Base-by-base conservation (phyloP, 2,888 invertebrate species). In the Hirudinaria manillensis region DNA sequence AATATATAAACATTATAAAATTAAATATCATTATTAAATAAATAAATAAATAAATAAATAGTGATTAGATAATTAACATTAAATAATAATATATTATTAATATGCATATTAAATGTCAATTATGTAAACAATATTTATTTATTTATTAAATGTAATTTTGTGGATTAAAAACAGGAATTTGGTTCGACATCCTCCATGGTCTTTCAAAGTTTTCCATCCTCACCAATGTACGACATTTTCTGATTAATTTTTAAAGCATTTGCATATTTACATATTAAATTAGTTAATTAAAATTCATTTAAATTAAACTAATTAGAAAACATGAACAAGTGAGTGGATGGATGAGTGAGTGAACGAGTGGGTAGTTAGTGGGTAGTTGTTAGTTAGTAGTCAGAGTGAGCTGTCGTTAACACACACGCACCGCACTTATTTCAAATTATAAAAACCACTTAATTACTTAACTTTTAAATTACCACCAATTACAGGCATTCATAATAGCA, bases 401-500 rank as follows among this genome's bases (percentile, higher is more conserved):
- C n/a, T n/a, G n/a, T n/a, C n/a, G n/a, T n/a, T n/a, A n/a, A n/a
- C n/a, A n/a, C n/a, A n/a, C n/a, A n/a, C n/a, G n/a, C n/a, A n/a
- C n/a, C n/a, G n/a, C n/a, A n/a, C n/a, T n/a, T n/a, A n/a, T n/a
- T n/a, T n/a, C n/a, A n/a, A n/a, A n/a, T n/a, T n/a, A n/a, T n/a
- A n/a, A n/a, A 16, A 45, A 45, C 45, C 13, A 45, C 3, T 45
- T 45, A 45, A 61, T n/a, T 61, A n/a, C n/a, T 1, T 61, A 61
- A 61, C 19, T 61, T 7, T 56, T 24, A 4, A 56, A 56, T 56
- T 10, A 68, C 10, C 24, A 68, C 21, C 29, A 68, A 70, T 70
- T 27, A 72, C 87, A 94, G 94, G 97, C 95, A 0, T 93, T 97
- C 83, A 95, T 99, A 67, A 98, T 99, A 81, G 95, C 98, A 0